Conservation (phyloP, 1,140 invertebrate species). For the Steinernema khuongi region DNA sequence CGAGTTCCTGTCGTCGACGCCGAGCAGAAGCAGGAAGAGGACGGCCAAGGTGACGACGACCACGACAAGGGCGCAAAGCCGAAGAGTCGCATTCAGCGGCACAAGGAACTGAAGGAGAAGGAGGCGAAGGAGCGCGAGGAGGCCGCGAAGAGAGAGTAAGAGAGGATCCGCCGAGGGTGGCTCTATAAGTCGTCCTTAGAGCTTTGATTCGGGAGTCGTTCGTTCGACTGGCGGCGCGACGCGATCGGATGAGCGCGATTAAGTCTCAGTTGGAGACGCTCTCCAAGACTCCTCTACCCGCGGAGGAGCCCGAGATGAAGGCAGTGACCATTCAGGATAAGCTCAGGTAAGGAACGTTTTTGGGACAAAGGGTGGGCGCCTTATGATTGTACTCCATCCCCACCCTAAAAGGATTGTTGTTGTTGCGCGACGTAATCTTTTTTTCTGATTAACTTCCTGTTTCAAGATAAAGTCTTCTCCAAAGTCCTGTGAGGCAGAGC, state of each 20-base stretch:
- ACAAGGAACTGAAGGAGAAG: slow-evolving; percentile 22
- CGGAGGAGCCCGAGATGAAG: not conserved
- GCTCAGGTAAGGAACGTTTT: slow-evolving; percentile 4
- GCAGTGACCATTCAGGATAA: not conserved
- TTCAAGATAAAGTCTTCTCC: too few species aligned
- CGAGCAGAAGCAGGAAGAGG: not conserved
- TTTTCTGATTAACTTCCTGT: too few species aligned
- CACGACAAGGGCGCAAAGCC: not conserved
- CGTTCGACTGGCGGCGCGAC: slow-evolving; percentile 9
- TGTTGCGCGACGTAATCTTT: too few species aligned
- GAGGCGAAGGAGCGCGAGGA: slow-evolving; percentile 20
- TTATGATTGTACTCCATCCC: too few species aligned
- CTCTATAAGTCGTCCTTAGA: not conserved
- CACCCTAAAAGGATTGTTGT: too few species aligned
- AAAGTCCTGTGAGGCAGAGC: too few species aligned
- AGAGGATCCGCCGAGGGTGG: not conserved
- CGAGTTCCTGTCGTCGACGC: not conserved
- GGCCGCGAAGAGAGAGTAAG: slow-evolving; percentile 19
- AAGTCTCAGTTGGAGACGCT: not conserved
- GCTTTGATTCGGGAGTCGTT: not conserved
- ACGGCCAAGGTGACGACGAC: not conserved
- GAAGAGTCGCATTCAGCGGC: slow-evolving; percentile 11
- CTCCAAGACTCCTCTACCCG: slow-evolving; percentile 9
- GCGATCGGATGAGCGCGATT: not conserved
- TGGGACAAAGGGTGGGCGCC: too few species aligned